These are phyloP conservation scores for Chionodraco myersi DNA, from an alignment of 2,113 vertebrate species.

Conservation along the genomic window DNA sequence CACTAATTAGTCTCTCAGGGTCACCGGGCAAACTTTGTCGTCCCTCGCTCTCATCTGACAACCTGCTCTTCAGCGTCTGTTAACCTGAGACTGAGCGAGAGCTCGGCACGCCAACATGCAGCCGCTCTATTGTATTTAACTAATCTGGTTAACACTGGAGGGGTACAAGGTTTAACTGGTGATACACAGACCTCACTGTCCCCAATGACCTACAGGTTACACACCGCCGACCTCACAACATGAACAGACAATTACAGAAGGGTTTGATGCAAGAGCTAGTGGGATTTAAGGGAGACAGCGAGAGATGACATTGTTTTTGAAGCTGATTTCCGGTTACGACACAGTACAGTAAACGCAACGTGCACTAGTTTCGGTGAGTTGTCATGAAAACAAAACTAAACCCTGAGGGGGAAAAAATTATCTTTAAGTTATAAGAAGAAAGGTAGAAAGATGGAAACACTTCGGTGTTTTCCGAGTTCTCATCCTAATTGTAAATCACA, in stretches of 20 bases:
- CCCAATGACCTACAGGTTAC: background rate
- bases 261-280: constrained; percentile 18
- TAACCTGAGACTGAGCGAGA: constrained; percentile 5
- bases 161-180: background rate
- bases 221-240: constrained; percentile 28
- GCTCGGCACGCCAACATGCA: background rate
- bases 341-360: constrained; percentile 46
- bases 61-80: constrained; percentile 10
- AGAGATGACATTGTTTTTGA: constrained; percentile 14
- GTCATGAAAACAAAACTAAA: constrained; percentile 60
- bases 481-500: constrained; percentile 57
- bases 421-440: constrained; percentile 31
- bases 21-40: constrained; percentile 61
- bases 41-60: constrained; percentile 27
- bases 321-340: constrained; percentile 70
- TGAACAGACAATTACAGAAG: constrained; percentile 31
- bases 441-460: constrained; percentile 31
- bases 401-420: background rate
- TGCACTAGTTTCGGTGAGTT: constrained; percentile 70
- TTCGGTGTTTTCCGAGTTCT: constrained; percentile 44
- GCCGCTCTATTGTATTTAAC: fast-evolving
- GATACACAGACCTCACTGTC: background rate
- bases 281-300: constrained; percentile 10
- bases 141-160: background rate
- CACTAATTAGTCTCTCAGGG: constrained; percentile 83